Conservation (phyloP, 2,113 vertebrate genomes). For the Procavia capensis region DNA sequence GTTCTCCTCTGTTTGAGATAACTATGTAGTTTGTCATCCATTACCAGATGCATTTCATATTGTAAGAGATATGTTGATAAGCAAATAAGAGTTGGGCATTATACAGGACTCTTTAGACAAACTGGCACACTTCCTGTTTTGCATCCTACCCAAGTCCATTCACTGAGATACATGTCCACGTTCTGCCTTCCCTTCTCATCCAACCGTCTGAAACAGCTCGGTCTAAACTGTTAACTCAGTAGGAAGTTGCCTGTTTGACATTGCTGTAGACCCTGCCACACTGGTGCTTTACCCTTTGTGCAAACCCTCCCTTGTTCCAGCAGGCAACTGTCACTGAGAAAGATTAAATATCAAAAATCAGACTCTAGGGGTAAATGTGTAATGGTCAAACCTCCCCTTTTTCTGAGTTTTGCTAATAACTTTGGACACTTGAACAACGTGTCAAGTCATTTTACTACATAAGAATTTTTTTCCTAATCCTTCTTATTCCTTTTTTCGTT, state of each 20-base stretch:
- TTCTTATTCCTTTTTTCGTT: slow-evolving; percentile 41
- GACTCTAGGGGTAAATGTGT: neutral
- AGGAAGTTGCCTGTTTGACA: neutral
- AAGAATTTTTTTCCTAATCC: slow-evolving; percentile 35
- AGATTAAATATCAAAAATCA: neutral
- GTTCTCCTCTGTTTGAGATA: slow-evolving; percentile 4
- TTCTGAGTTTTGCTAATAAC: neutral
- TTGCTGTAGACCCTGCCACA: neutral
- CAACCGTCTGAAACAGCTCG: neutral
- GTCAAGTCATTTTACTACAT: neutral
- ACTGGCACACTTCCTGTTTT: neutral
- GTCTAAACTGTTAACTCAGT: neutral
- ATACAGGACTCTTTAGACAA: neutral
- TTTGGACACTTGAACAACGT: slow-evolving; percentile 24
- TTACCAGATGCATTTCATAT: neutral
- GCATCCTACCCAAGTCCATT: neutral
- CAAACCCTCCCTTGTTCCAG: neutral
- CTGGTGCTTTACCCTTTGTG: neutral
- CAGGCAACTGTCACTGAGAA: neutral
- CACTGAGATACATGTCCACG: neutral
- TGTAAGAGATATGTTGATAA: neutral
- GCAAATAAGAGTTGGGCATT: neutral
- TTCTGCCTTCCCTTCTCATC: neutral
- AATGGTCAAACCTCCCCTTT: neutral
- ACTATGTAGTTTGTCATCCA: neutral